Base-by-base conservation (phyloP, 2,888 invertebrate species). In the Drosophila macrothrix region DNA sequence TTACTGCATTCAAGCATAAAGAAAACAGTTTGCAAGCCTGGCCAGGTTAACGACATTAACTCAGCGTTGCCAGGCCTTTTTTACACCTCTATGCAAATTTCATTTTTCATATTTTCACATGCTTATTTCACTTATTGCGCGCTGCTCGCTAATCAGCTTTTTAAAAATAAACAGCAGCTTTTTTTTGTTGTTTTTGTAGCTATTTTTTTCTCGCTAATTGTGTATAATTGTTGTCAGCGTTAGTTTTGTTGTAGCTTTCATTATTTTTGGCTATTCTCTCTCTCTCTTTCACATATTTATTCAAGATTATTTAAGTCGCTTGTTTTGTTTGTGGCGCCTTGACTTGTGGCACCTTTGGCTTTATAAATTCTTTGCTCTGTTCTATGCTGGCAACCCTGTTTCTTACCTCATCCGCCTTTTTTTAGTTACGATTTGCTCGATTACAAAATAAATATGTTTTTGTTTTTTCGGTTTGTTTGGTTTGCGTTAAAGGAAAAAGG, bases 241-340 rank as follows among this genome's bases (percentile, higher is more conserved):
- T 63, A 52, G 46, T 61, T 58, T 52, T 61, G 37, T 39, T 56
- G 1, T 25, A 25, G 16, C 4, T 25, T 19, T 50, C 29, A 25
- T 4, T 14, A 6, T 29, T 19, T n/a, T 29, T 28, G 50, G 35
- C 14, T 49, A 31, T 29, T 54, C 12, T 62, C 50, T 50, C 53
- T 50, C 43, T 62, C 19, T 60, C 37, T 39, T 33, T 41, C 65
- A 41, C 54, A 80, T 84, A 87, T 87, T 82, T 82, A 76, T 82
- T 76, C 74, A 78, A 77, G 80, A 65, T 86, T 86, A 74, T 75
- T 75, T 61, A 66, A 75, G 69, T 59, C 39, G 35, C 33, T 33
- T 31, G 49, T 50, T 70, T 60, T 66, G 31, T 33, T 31, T 31
- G 14, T 59, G 29, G 7, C 12, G 41, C 56, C 28, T 56, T 25